A percentile compares a stretch with the other conserved stretches of the same genome.
These are phyloP conservation scores for Spisula subtruncata DNA, from an alignment of 2,888 invertebrate genomes.

Conservation along the genomic window DNA sequence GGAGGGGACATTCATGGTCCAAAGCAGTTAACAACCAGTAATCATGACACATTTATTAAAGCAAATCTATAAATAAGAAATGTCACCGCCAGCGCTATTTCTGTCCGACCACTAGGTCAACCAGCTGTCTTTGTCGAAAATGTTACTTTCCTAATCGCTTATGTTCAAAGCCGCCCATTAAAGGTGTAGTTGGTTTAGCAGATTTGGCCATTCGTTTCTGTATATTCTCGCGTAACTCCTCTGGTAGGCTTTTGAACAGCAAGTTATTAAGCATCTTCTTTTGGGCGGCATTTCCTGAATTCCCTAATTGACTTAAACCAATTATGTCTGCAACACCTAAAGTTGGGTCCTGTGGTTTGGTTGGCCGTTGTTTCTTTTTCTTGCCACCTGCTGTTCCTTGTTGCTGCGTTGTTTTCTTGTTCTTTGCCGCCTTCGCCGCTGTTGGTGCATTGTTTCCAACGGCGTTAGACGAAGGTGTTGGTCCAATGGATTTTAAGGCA, in stretches of 20 bases:
- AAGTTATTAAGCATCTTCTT: constrained; percentile 14
- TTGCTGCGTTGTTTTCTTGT: neutral
- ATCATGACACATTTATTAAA: too few relatives aligned
- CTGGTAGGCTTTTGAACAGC: neutral
- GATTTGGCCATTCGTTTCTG: neutral
- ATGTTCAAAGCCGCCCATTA: too few relatives aligned
- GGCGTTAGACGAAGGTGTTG: neutral
- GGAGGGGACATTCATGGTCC: too few relatives aligned
- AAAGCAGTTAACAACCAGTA: too few relatives aligned
- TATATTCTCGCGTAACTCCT: constrained; percentile 9
- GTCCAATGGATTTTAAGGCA: neutral
- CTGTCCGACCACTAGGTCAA: too few relatives aligned
- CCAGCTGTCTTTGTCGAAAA: too few relatives aligned
- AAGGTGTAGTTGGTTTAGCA: neutral
- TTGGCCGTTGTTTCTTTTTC: neutral
- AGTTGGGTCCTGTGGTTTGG: neutral
- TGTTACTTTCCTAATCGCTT: too few relatives aligned
- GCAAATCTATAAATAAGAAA: too few relatives aligned
- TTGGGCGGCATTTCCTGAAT: constrained; percentile 27
- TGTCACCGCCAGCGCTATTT: too few relatives aligned
- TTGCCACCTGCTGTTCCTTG: neutral
- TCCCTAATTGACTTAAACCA: neutral
- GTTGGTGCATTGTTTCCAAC: neutral
- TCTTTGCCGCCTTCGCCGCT: neutral
- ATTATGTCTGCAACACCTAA: neutral